These are phyloP conservation scores for Eurosta solidaginis DNA, from an alignment of 1,140 invertebrate species.

Conservation along the genomic window DNA sequence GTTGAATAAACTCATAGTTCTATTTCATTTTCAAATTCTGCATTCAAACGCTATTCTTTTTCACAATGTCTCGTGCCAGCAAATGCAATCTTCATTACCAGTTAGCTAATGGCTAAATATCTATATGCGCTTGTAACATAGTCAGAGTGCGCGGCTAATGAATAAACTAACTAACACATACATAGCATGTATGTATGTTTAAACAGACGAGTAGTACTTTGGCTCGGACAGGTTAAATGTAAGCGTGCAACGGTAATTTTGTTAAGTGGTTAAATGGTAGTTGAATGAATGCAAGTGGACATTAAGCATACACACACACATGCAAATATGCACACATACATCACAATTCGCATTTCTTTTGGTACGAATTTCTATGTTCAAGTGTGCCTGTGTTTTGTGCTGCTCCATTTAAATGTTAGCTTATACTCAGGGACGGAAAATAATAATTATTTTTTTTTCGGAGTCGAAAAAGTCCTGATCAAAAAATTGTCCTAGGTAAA, in stretches of 20 bases:
- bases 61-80: not conserved
- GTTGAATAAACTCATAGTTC: no score
- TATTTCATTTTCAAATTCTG: conserved; percentile 6
- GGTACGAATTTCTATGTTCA: no score
- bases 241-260: conserved; percentile 2
- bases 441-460: no score
- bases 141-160: not conserved
- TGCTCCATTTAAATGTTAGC: no score
- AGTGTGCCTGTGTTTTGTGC: no score
- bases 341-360: no score
- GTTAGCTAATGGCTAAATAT: not conserved
- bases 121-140: not conserved
- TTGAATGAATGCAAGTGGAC: not conserved
- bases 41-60: not conserved
- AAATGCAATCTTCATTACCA: conserved; percentile 24
- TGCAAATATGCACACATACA: not conserved
- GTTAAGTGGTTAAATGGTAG: conserved; percentile 22
- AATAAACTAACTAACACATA: not conserved
- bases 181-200: no score
- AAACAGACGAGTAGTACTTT: no score
- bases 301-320: not conserved
- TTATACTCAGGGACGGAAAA: no score
- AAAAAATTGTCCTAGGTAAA: no score
- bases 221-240: no score
- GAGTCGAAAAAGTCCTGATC: no score